Conservation (phyloP, 2,888 invertebrate species). For the Osedax frankpressi region DNA sequence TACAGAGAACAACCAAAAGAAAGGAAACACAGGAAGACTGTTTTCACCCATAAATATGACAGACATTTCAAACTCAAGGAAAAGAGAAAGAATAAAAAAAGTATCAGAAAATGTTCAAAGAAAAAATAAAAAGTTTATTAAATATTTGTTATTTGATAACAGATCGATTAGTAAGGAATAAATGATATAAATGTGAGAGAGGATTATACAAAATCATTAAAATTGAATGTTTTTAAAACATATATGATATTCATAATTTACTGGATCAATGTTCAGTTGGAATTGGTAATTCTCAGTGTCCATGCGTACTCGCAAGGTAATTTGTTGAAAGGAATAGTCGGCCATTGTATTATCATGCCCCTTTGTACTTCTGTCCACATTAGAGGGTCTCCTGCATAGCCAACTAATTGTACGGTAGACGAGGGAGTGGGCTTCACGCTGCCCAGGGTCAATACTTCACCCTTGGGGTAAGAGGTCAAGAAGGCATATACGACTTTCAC, state of each 20-base stretch:
- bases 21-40: neutral
- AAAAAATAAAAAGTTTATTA: slow-evolving; percentile 1
- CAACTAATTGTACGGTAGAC: slow-evolving; percentile 50
- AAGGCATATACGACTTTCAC: slow-evolving; percentile 55
- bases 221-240: too few species aligned
- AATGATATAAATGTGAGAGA: neutral
- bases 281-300: slow-evolving; percentile 25
- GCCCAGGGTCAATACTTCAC: slow-evolving; percentile 51
- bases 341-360: slow-evolving; percentile 35
- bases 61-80: slow-evolving; percentile 10
- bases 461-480: slow-evolving; percentile 59
- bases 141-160: neutral
- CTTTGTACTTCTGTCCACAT: slow-evolving; percentile 24
- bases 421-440: slow-evolving; percentile 41
- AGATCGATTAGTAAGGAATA: neutral
- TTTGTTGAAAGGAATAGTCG: slow-evolving; percentile 26
- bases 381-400: slow-evolving; percentile 35
- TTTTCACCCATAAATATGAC: slow-evolving; percentile 2
- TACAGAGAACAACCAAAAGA: neutral
- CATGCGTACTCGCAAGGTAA: slow-evolving; percentile 27
- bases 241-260: too few species aligned
- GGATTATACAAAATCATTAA: too few species aligned
- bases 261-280: neutral
- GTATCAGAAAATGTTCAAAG: neutral
- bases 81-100: neutral